Evolutionary conservation across 2,113 vertebrate genomes (phyloP).

Genomic region (Trogon melanurus): DNA sequence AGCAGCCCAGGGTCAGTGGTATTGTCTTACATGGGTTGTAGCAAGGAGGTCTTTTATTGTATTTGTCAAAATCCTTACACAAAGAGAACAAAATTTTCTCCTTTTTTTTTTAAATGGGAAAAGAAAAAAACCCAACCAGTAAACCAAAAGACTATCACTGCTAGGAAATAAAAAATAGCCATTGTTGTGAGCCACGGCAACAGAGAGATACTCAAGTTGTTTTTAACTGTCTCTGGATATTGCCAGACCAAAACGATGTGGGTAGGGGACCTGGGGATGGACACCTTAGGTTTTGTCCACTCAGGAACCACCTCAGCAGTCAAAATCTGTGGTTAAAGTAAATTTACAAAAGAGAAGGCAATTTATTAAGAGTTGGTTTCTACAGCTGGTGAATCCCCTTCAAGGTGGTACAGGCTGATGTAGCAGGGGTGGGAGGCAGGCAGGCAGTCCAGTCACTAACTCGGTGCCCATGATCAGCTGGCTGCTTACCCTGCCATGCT

Average conservation of each 20-base stretch:
- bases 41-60: background rate
- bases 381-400: rapidly evolving
- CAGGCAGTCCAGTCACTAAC: background rate
- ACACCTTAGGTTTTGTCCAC: rapidly evolving
- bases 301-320: background rate
- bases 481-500: background rate
- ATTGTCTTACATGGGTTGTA: background rate
- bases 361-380: background rate
- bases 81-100: background rate
- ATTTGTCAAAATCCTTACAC: background rate
- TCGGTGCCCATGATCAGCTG: rapidly evolving
- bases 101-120: background rate
- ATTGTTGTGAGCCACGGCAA: background rate
- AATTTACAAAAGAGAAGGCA: background rate
- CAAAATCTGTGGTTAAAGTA: background rate
- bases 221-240: background rate
- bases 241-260: background rate
- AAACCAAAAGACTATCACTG: background rate
- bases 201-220: background rate
- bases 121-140: background rate
- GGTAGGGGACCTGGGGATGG: background rate
- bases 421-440: background rate
- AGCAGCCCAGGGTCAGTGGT: background rate
- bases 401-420: rapidly evolving
- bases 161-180: background rate